Base-by-base conservation (phyloP, 2,888 invertebrate species). In the Miltochrista miniata region DNA sequence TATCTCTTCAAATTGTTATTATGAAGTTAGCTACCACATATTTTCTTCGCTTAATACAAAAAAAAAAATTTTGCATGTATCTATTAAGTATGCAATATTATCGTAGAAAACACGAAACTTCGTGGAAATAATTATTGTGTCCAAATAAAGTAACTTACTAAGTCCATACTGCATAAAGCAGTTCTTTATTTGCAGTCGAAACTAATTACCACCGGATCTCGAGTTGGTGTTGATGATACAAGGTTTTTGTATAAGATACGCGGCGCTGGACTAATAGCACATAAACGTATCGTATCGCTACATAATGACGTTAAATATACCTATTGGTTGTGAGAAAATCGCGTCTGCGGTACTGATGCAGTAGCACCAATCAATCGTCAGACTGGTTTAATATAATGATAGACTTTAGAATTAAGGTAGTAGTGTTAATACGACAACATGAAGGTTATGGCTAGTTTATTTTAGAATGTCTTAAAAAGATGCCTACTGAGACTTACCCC, bases 191-290 rank as follows among this genome's bases (percentile, higher is more conserved):
- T 55, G 71, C 76, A 73, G 80, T 79, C 73, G 70, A 79, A 81
- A 65, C 83, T 87, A 85, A 88, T 87, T 85, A 81, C 79, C 74
- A 57, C 65, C 63, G 69, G 68, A 69, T 68, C 71, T 75, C 63
- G 72, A 51, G 74, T 63, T 80, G 79, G 83, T 84, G 87, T 84
- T 85, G 87, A 86, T 86, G 83, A 81, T 83, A 81, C 75, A 75
- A 70, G 65, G 77, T 86, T 88, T 87, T 89, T 87, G 78, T 72
- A 58, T 59, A 45, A 68, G 78, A 74, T 81, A 80, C 81, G 75
- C 76, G 76, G 83, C 77, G 82, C 79, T 76, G 74, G 74, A 61
- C 70, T 79, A 83, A 78, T 72, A 74, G 75, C 76, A 67, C 69
- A 70, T 87, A 84, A 85, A 80, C 78, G 78, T 61, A 54, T 50